These are phyloP conservation scores for Ommatoiulus sabulosus DNA, from an alignment of 2,888 invertebrate genomes.

Conservation along the genomic window DNA sequence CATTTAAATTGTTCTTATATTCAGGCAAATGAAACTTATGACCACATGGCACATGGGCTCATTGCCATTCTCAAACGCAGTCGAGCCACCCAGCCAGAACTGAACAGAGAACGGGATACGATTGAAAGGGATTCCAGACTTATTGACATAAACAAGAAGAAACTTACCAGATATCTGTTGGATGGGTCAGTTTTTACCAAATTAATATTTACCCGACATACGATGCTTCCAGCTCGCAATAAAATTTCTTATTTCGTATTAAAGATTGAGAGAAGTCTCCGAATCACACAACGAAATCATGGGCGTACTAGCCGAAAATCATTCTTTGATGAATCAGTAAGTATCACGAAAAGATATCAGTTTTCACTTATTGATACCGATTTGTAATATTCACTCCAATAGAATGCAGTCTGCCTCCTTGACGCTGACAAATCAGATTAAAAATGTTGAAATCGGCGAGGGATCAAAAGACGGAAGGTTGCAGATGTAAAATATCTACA, in stretches of 20 bases:
- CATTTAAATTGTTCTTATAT: not conserved
- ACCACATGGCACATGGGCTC: conserved; percentile 50
- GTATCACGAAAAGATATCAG: not conserved
- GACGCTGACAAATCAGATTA: not conserved
- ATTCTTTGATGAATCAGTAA: conserved; percentile 50
- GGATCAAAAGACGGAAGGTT: not conserved
- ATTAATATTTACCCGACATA: not conserved
- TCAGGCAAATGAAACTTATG: conserved; percentile 59
- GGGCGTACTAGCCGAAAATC: conserved; percentile 52
- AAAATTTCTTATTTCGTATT: not conserved
- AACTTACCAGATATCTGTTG: not conserved
- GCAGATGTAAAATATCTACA: not conserved
- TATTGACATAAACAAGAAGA: conserved; percentile 45
- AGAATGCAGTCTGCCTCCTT: conserved; percentile 45
- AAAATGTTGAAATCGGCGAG: not conserved
- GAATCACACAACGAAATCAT: conserved; percentile 54
- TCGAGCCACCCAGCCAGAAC: conserved; percentile 3
- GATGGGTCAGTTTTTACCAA: conserved; percentile 38
- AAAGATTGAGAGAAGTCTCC: conserved; percentile 52
- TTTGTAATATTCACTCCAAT: too few species aligned
- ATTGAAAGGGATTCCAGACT: not conserved
- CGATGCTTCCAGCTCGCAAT: not conserved
- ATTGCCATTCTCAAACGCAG: not conserved
- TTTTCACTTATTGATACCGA: not conserved
- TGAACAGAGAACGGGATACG: not conserved